A percentile compares a stretch with the other conserved stretches of the same genome.
phyloP scores from a whole-genome alignment of 2,797 vertebrate genomes.

The Eulemur mongoz region DNA sequence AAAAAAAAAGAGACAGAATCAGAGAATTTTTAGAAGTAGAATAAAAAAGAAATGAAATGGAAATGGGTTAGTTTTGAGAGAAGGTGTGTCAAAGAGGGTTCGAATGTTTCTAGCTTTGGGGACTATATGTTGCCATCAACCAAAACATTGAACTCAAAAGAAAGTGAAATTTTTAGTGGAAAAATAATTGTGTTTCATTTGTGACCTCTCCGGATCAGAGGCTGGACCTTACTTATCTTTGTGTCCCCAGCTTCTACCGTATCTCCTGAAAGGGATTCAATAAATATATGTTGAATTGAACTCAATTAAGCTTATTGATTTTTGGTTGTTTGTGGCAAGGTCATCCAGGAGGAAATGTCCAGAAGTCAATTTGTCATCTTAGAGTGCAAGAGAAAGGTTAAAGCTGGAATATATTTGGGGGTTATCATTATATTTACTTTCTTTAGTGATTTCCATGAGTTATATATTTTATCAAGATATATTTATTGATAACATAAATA shows the following conservation, averaged over 20 bases:
- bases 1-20: not conserved
- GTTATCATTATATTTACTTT: not conserved
- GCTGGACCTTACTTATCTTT: not conserved
- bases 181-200: not conserved
- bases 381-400: conserved; percentile 62
- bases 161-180: not conserved
- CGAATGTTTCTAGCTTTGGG: not conserved
- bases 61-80: not conserved
- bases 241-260: not conserved
- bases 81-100: conserved; percentile 6
- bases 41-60: conserved; percentile 11
- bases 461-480: not conserved
- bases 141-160: not conserved
- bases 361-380: conserved; percentile 75
- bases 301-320: conserved; percentile 62
- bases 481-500: not conserved
- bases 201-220: not conserved
- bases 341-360: conserved; percentile 60
- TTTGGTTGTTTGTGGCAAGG: conserved; percentile 56
- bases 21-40: conserved; percentile 8
- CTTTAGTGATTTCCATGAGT: not conserved
- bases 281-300: conserved; percentile 62
- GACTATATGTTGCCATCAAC: not conserved
- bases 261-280: conserved; percentile 22
- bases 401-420: conserved; percentile 29